These are phyloP conservation scores for Gambusia yucatana DNA, from an alignment of 2,797 vertebrate species.

Conservation along the genomic window DNA sequence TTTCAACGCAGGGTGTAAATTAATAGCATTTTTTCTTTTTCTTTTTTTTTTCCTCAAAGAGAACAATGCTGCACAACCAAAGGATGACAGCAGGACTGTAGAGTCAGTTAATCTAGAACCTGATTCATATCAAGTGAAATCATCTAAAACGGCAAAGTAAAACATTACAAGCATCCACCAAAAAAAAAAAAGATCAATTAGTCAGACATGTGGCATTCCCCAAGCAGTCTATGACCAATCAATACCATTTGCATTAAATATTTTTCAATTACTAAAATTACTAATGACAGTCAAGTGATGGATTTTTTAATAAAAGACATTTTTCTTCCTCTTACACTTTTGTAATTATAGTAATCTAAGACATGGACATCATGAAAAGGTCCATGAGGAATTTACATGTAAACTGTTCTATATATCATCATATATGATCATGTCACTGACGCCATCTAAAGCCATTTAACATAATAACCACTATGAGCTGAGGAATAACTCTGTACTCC, in stretches of 20 bases:
- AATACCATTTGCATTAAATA: conserved; percentile 30
- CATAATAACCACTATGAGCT: conserved; percentile 20
- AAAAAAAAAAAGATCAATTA: conserved; percentile 39
- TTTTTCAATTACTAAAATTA: conserved; percentile 3
- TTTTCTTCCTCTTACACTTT: background rate
- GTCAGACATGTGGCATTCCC: conserved; percentile 35
- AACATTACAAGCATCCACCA: conserved; percentile 11
- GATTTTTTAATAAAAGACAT: conserved; percentile 21
- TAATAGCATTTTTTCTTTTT: conserved; percentile 12
- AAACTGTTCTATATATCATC: background rate
- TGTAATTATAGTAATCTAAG: conserved; percentile 6
- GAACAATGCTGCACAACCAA: background rate
- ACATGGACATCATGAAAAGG: background rate
- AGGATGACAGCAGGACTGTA: conserved; percentile 26
- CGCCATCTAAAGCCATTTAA: conserved; percentile 28
- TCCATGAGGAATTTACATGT: background rate
- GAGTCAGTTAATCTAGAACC: conserved; percentile 11
- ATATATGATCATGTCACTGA: background rate
- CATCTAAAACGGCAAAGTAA: conserved; percentile 13
- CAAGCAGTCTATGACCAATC: conserved; percentile 32
- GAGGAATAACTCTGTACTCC: conserved; percentile 12
- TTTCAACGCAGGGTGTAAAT: conserved; percentile 32
- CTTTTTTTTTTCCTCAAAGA: conserved; percentile 21
- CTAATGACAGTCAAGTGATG: conserved; percentile 3
- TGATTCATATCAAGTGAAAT: conserved; percentile 18